A percentile compares a stretch with the other conserved stretches of the same genome.
Conservation (phyloP, 2,888 invertebrate species). For the Drosophila greeni region DNA sequence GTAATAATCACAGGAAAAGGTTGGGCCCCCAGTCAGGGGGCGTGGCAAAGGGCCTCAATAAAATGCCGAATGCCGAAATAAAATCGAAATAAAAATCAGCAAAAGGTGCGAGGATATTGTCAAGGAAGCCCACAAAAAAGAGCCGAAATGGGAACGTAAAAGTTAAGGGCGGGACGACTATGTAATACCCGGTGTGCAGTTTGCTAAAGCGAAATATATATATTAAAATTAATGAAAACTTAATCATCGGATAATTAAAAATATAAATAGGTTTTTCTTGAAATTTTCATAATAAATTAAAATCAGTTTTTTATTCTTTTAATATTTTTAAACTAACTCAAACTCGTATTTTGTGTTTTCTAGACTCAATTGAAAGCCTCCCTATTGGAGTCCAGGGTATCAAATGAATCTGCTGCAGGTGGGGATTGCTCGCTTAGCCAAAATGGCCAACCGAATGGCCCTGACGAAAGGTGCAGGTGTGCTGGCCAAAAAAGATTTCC, state of each 20-base stretch:
- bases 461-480: constrained; percentile 51
- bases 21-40: constrained; percentile 38
- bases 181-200: background rate
- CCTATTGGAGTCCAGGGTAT: background rate
- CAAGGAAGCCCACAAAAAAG: constrained; percentile 18
- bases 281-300: background rate
- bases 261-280: rapidly evolving
- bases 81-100: constrained; percentile 72
- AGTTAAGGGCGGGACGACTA: constrained; percentile 1
- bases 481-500: constrained; percentile 44
- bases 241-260: too few relatives aligned
- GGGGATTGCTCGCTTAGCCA: constrained; percentile 20
- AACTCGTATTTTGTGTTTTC: too few relatives aligned
- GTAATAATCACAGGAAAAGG: constrained; percentile 69
- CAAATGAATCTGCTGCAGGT: constrained; percentile 9
- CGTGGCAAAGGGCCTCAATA: constrained; percentile 63
- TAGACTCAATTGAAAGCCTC: too few relatives aligned
- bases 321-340: background rate
- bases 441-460: constrained; percentile 55
- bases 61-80: constrained; percentile 67
- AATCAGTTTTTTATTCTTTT: background rate
- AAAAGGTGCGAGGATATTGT: constrained; percentile 69
- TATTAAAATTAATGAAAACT: background rate
- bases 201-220: too few relatives aligned
- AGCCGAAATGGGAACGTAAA: background rate